Conservation (phyloP, 1,140 invertebrate genomes). For the Littorina saxatilis region DNA sequence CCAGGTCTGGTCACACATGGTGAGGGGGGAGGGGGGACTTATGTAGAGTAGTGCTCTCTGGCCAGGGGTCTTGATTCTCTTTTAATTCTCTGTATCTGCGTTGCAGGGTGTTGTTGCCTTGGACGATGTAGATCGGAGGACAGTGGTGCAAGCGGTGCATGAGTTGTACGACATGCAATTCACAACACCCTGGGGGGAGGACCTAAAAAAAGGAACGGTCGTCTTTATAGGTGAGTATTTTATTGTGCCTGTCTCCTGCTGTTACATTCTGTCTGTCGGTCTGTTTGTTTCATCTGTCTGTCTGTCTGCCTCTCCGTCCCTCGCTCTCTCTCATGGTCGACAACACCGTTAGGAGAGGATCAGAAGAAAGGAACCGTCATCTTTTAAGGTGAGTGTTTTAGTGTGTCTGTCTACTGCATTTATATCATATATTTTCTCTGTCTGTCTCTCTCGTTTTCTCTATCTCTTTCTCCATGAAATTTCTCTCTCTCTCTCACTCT, state of each 20-base stretch:
- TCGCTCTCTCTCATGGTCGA: neutral
- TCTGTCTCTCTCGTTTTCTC: neutral
- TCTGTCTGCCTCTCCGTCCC: neutral
- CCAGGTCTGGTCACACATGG: too few relatives aligned
- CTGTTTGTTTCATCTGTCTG: neutral
- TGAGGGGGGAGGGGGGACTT: too few relatives aligned
- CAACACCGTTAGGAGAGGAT: neutral
- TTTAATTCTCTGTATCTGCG: too few relatives aligned
- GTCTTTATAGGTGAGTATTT: conserved; percentile 68
- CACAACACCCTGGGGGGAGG: conserved; percentile 58
- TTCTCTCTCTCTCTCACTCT: too few relatives aligned
- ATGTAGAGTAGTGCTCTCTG: too few relatives aligned
- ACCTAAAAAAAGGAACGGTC: conserved; percentile 54
- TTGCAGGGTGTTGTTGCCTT: conserved; percentile 66
- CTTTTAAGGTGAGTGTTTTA: neutral
- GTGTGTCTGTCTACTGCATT: neutral
- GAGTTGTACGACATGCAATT: conserved; percentile 69
- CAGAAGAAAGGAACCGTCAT: neutral
- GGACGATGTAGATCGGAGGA: conserved; percentile 41
- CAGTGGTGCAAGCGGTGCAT: conserved; percentile 71
- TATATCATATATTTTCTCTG: too few relatives aligned
- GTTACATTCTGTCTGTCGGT: neutral
- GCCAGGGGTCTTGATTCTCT: too few relatives aligned
- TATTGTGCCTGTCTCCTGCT: neutral
- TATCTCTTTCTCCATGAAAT: too few relatives aligned